phyloP scores from a whole-genome alignment of 2,888 invertebrate species.

The Bruchidius siliquastri region DNA sequence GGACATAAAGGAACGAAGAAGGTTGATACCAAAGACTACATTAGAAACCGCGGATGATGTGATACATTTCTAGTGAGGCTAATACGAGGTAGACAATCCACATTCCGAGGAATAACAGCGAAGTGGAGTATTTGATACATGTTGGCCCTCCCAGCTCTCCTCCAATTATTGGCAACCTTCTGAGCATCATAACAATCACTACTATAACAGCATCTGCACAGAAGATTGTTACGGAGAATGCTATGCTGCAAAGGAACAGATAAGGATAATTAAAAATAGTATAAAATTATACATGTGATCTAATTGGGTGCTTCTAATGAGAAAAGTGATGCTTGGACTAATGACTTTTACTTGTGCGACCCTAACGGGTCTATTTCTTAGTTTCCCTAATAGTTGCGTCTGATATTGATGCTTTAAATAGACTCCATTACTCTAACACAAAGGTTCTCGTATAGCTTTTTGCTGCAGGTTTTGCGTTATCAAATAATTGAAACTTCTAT shows the following conservation, averaged over 20 bases:
- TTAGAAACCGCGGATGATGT: conserved; percentile 79
- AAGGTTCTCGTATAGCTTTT: too few relatives aligned
- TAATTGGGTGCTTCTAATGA: too few relatives aligned
- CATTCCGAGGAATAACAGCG: conserved; percentile 73
- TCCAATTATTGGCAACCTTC: conserved; percentile 73
- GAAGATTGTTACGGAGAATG: conserved; percentile 96
- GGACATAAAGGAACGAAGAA: too few relatives aligned
- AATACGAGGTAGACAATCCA: conserved; percentile 91
- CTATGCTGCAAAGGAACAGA: conserved; percentile 66
- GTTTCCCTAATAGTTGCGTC: too few relatives aligned
- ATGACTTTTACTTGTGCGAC: too few relatives aligned
- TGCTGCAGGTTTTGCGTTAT: too few relatives aligned
- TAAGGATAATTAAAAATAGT: not conserved
- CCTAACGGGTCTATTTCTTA: too few relatives aligned
- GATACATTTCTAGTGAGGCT: conserved; percentile 93
- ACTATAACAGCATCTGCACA: conserved; percentile 83
- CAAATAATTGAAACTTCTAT: too few relatives aligned
- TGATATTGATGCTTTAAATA: too few relatives aligned
- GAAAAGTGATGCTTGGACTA: too few relatives aligned
- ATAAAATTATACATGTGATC: not conserved
- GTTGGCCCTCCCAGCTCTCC: conserved; percentile 95
- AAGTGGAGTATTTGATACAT: conserved; percentile 69
- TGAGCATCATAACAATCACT: conserved; percentile 72
- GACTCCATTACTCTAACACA: too few relatives aligned
- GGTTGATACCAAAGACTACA: too few relatives aligned